Conservation (phyloP, 2,797 vertebrate species). For the Siniperca scherzeri region DNA sequence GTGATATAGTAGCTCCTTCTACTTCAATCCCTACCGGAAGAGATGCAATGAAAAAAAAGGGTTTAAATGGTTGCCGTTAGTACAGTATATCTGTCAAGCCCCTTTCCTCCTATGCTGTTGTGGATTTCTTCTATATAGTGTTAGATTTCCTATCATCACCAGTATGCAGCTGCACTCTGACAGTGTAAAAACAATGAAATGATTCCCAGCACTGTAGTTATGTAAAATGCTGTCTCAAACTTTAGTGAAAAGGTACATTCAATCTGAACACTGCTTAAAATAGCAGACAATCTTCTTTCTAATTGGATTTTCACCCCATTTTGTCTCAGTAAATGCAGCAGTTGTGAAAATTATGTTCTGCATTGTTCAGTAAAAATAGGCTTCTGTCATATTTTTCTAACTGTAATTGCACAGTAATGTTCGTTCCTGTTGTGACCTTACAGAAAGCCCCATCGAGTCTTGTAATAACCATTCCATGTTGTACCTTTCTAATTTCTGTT, state of each 20-base stretch:
- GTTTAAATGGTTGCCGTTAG: slow-evolving; percentile 22
- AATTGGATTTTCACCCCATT: slow-evolving; percentile 45
- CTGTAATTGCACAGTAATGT: slow-evolving; percentile 21
- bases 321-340: slow-evolving; percentile 23
- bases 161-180: slow-evolving; percentile 59
- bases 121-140: slow-evolving; percentile 50
- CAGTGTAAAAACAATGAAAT: slow-evolving; percentile 59
- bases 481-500: not conserved
- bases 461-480: slow-evolving; percentile 14
- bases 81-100: slow-evolving; percentile 47
- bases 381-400: slow-evolving; percentile 14
- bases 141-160: slow-evolving; percentile 59
- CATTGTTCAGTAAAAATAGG: slow-evolving; percentile 49
- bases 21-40: slow-evolving; percentile 49
- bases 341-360: slow-evolving; percentile 23
- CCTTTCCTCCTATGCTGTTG: slow-evolving; percentile 26
- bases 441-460: not conserved
- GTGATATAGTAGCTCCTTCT: slow-evolving; percentile 36
- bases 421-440: slow-evolving; percentile 7
- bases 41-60: slow-evolving; percentile 17
- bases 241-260: slow-evolving; percentile 33
- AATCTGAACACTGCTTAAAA: slow-evolving; percentile 32
- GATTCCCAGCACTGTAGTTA: slow-evolving; percentile 41
- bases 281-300: slow-evolving; percentile 31
- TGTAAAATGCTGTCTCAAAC: slow-evolving; percentile 36